A percentile compares a stretch with the other conserved stretches of the same genome.
Conservation (phyloP, 2,113 vertebrate genomes). For the Agapornis roseicollis region DNA sequence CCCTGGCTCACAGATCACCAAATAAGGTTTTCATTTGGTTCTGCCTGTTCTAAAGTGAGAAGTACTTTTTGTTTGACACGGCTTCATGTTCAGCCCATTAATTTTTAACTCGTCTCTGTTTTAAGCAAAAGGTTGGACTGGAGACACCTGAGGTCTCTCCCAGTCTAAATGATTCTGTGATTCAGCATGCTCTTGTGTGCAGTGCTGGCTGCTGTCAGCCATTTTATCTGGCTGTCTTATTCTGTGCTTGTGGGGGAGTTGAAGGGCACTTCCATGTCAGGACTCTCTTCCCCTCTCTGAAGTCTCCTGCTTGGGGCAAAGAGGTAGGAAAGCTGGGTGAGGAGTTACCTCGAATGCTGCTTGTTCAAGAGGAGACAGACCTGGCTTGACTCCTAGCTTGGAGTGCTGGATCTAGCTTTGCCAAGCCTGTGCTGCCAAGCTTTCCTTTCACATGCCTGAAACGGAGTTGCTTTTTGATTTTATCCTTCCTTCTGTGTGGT, state of each 20-base stretch:
- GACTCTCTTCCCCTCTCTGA: background rate
- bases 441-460: background rate
- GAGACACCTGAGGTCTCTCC: background rate
- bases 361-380: background rate
- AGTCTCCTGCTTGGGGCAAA: background rate
- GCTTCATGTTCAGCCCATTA: background rate
- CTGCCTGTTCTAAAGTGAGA: background rate
- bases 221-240: background rate
- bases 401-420: background rate
- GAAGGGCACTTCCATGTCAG: background rate
- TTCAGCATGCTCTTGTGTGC: background rate
- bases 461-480: background rate
- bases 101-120: background rate
- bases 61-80: background rate
- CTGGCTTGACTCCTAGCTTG: background rate
- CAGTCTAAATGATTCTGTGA: background rate
- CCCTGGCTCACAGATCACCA: background rate
- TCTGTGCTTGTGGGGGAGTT: background rate
- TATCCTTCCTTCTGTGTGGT: background rate
- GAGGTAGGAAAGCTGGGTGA: background rate
- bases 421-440: background rate
- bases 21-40: background rate
- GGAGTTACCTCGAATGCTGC: background rate
- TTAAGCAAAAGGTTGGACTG: background rate
- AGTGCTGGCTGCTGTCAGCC: background rate